Evolutionary conservation across 2,113 vertebrate species (phyloP), one percentile per base, ranked within the genome.

Genomic region (Albula glossodonta): DNA sequence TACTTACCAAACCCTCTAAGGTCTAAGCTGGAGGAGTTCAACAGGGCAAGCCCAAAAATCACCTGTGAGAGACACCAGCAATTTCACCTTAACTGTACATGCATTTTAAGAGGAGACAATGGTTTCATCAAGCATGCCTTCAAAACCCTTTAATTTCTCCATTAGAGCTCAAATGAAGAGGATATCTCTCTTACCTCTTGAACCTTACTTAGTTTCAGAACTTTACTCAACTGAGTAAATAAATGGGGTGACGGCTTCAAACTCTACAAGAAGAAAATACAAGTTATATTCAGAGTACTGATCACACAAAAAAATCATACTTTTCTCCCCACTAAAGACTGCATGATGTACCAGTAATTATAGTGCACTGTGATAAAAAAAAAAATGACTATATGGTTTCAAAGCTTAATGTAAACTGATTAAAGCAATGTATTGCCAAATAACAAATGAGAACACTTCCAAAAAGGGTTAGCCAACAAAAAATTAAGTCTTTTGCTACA

Each of bases 191-290:
- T 93, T 90, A 98, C 98, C 97, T 99, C 98, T 94, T 99, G 98
- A 93, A 99, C 98, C 93, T 99, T 99, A 95, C 97, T 99, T 95
- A 99, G 96, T 92, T 99, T 99, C 88, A 99, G 97, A 93, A 99
- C 98, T 97, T 99, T 99, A 97, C 98, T 99, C 94, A 99, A 94
- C 91, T 99, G 98, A 94, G 97, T 96, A 95, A 99, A 99, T 90
- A 99, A 95, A 91, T 99, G 98, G 91, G 97, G 95, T 91, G 98
- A 98, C 89, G 98, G 98, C 93, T 99, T 99, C 90, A 99, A 97
- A 96, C 98, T 99, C 98, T 99, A 95, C 92, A 96, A 97, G 1
- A 90, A 49, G 88, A 92, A 15, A 51, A 86, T 79, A 77, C 51
- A 56, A 57, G 12, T 50, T 41, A 15, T 7, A 2, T 19, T 52